Base-by-base conservation (phyloP, 1,140 invertebrate genomes). In the Stratiolaelaps scimitus region DNA sequence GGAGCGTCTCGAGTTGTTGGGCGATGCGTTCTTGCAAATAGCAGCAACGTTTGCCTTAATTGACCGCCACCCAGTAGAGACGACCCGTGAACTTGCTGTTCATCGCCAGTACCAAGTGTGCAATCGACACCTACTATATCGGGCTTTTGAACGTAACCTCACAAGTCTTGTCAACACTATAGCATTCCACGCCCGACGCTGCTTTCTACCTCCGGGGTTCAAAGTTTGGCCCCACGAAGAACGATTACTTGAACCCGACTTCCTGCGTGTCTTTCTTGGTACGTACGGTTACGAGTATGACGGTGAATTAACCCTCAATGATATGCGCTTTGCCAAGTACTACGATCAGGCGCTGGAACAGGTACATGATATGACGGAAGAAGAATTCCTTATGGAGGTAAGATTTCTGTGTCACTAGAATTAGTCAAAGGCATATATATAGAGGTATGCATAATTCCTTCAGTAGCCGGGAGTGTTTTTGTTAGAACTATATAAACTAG, bases 1-100 rank as follows among this genome's bases (percentile, higher is more conserved):
- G 15, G 53, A 60, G 23, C 53, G 53, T 19, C 53, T 60, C 15
- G 53, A 60, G 10, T 26, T 60, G 53, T 60, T 60, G 20, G 53
- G 53, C 26, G 53, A 60, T 34, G 26, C 53, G 15, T 60, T 60
- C 34, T 10, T 60, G 23, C 53, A 60, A 26, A 60, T 60, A 26
- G 53, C 34, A 17, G 17, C 53, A 5, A 60, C 53, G 1, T 60
- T 60, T 34, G 53, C 53, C 2, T 26, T 60, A 2, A 23, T 60
- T 26, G 53, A 60, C 34, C 15, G 53, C 26, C 34, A 60, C 23
- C 15, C 53, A 34, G 10, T 29, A 4, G 34, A 23, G 13, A 23
- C 15, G 6, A 60, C 34, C 4, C 15, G 53, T 10, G 53, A 60
- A 60, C 53, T 60, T 15, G 34, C 26, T 23, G 53, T 60, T 23